Evolutionary conservation across 2,113 vertebrate species (phyloP), one percentile per base, ranked within the genome.

Genomic region (Sclerurus mexicanus): DNA sequence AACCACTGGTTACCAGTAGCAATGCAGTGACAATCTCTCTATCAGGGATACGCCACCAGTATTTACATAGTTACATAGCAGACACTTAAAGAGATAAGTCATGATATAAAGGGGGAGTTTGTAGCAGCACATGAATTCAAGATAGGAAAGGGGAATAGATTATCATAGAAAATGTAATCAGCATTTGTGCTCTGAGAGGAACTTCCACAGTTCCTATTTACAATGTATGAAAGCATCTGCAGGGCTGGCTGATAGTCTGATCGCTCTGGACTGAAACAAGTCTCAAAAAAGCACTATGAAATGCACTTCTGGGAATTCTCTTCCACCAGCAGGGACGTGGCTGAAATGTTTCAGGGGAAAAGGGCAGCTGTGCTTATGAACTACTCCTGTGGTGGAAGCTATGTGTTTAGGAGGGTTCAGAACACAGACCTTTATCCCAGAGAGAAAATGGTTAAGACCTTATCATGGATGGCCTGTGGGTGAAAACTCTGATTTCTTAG

Each of bases 31-130:
- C 94, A 95, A 64, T 89, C 86, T 92, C 93, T 82, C 90, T 44
- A 50, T 87, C 90, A 21, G 83, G 63, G 58, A 85, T 64, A 85
- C 1, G 37, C 88, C 90, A 96, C 71, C 90, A 23, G 52, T 94
- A 95, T 97, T 96, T 97, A 95, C 94, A 96, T 79, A 95, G 90
- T 92, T 93, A 96, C 69, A 89, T 62, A 96, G 85, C 90, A 96
- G 88, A 75, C 62, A 35, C 83, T 94, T 90, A 89, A 96, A 92
- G 92, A 84, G 88, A 21, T 64, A 95, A 88, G 27, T 77, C 80
- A 14, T 2, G 27, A 58, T 75, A 33, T 20, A 90, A 71, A 87
- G 20, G n/a, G 44, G 88, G 31, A 30, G 22, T 55, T 90, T 93
- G 47, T 55, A 37, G 76, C 73, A 76, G 90, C 37, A 14, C 18